Base-by-base conservation (phyloP, 2,113 vertebrate genomes). In the Onychostoma macrolepis region DNA sequence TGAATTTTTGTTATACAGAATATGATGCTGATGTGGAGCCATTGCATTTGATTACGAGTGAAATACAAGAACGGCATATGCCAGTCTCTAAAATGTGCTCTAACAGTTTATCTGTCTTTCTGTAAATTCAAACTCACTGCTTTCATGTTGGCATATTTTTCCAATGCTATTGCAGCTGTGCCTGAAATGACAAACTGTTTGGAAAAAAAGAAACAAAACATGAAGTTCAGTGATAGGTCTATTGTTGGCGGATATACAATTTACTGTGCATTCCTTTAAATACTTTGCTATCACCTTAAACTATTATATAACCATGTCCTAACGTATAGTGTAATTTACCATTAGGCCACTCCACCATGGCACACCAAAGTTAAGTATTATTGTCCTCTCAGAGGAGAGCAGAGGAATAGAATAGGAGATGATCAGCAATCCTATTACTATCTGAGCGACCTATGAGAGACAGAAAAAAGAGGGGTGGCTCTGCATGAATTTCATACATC, bases 361-460 rank as follows among this genome's bases (percentile, higher is more conserved):
- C 33, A 95, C 94, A 0, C 94, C 93, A 41, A 93, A 61, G 17
- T 0, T 38, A 15, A 96, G 33, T 12, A 94, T 92, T 43, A 94
- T 88, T 11, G 95, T 94, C 61, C 79, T 0, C 12, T 93, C 84
- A 15, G 82, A 69, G 53, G 85, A 72, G 84, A 90, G 90, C 17
- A 96, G 92, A 50, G 95, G 94, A 28, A 95, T 87, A 33, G 94
- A 93, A 90, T 95, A 95, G 36, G 88, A 91, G 21, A 95, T 92
- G 69, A 95, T 87, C 88, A 95, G 86, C n/a, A 95, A 48, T 8
- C 94, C 94, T 81, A 95, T 53, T 92, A 94, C 94, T 63, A 96
- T 78, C 90, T 95, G 94, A 48, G 91, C 93, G 41, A 94, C 92
- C 95, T 96, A 41, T 38, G 71, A 74, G 21, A 41, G 30, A 69